Evolutionary conservation across 1,140 invertebrate genomes (phyloP), one percentile per base, ranked within the genome.

Genomic region (Schlechtendalia chinensis): DNA sequence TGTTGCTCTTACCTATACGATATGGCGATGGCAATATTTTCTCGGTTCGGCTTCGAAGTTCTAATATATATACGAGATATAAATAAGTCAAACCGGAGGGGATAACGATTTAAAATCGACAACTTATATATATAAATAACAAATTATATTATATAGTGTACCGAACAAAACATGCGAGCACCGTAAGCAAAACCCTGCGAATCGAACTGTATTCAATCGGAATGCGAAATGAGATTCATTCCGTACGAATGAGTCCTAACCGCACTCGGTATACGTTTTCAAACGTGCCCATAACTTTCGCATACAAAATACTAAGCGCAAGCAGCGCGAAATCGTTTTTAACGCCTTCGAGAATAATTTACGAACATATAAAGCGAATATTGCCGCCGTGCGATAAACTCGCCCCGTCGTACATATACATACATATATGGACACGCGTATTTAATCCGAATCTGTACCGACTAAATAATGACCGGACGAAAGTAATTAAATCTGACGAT

Each of bases 161-260:
- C 45, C 4, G 24, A 58, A 75, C 24, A 75, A 75, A 75, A 75
- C 17, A 53, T 58, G 5, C 10, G 53, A 32, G 24, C 53, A 58
- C n/a, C 29, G 53, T 75, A 19, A 75, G 47, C 27, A 75, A 54
- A n/a, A 56, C n/a, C n/a, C 71, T 32, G 10, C 32, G 71, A 75
- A 75, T 56, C n/a, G 71, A 56, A 27, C n/a, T 39, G 8, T 54
- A 58, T 54, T 75, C 29, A 56, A 75, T 56, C 14, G 71, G 71
- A 75, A 58, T 75, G 71, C 53, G 53, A 58, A 75, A 75, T 75
- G 71, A 75, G 71, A 75, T 75, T 75, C 17, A 54, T 75, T 75
- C 29, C 29, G 22, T 75, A 54, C 29, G 71, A 75, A 32, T 22
- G 71, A n/a, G 50, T 29, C 17, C 22, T 8, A 17, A 19, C 8